Percentiles rank a stretch among this genome's conserved stretches.
Conservation (phyloP, 2,888 invertebrate genomes). For the Automeris io region DNA sequence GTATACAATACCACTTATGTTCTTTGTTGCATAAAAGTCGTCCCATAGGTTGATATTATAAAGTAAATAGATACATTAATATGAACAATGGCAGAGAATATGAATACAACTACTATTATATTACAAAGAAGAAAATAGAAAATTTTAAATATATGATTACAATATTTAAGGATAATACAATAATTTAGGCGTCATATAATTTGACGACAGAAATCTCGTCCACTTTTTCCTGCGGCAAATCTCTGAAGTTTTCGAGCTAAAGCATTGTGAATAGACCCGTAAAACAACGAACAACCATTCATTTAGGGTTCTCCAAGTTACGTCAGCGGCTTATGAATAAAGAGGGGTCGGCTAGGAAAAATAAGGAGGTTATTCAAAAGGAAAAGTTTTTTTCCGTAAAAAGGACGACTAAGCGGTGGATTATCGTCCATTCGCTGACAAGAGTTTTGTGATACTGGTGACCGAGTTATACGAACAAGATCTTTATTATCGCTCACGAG, state of each 20-base stretch:
- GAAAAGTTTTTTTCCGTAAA: conserved; percentile 63
- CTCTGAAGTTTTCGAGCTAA: conserved; percentile 65
- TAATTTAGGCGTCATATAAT: conserved; percentile 45
- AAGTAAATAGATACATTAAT: too few species aligned
- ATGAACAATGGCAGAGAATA: too few species aligned
- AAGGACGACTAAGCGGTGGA: conserved; percentile 61
- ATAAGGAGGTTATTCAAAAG: conserved; percentile 64
- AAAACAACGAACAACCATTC: conserved; percentile 76
- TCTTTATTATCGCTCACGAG: conserved; percentile 50
- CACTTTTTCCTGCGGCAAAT: conserved; percentile 52
- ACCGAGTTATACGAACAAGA: conserved; percentile 46
- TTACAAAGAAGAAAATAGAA: background rate
- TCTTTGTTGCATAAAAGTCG: too few species aligned
- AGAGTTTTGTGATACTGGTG: conserved; percentile 61
- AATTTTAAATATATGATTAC: conserved; percentile 8
- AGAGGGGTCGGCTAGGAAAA: conserved; percentile 60
- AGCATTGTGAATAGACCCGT: conserved; percentile 72
- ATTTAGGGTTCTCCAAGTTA: conserved; percentile 71
- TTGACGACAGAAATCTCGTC: conserved; percentile 41
- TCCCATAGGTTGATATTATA: too few species aligned
- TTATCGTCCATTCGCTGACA: conserved; percentile 63
- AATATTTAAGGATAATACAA: conserved; percentile 33
- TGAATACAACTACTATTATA: too few species aligned
- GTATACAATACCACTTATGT: too few species aligned
- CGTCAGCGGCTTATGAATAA: conserved; percentile 73